Conservation (phyloP, 1,140 invertebrate genomes). For the Cyrtorhinus lividipennis region DNA sequence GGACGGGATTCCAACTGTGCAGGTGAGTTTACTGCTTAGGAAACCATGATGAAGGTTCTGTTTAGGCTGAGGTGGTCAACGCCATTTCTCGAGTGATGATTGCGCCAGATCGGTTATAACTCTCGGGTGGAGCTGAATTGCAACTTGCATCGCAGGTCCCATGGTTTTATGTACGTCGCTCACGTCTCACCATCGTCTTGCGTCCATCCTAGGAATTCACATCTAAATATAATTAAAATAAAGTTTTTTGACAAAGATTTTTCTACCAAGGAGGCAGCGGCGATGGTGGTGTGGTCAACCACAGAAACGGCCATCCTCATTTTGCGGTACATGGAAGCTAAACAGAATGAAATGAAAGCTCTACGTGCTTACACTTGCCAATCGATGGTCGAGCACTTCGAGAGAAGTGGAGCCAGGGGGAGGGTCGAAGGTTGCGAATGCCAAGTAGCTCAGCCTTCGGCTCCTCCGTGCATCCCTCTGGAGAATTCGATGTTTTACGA, state of each 20-base stretch:
- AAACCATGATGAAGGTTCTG: too few relatives aligned
- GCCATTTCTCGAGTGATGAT: too few relatives aligned
- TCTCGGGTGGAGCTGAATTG: too few relatives aligned
- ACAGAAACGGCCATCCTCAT: not conserved
- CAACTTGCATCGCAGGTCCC: too few relatives aligned
- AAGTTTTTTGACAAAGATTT: too few relatives aligned
- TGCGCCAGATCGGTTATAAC: too few relatives aligned
- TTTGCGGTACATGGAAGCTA: not conserved
- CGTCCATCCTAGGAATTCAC: too few relatives aligned
- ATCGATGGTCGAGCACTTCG: not conserved
- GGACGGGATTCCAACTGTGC: not conserved
- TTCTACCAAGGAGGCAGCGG: not conserved
- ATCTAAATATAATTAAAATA: too few relatives aligned
- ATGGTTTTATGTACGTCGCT: too few relatives aligned
- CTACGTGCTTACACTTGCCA: not conserved
- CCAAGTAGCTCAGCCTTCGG: not conserved
- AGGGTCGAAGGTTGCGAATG: not conserved
- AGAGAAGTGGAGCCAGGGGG: not conserved
- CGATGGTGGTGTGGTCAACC: not conserved
- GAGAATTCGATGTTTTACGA: conserved; percentile 1
- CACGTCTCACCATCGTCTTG: too few relatives aligned
- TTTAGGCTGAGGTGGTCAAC: too few relatives aligned
- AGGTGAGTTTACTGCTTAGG: too few relatives aligned
- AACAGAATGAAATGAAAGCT: not conserved
- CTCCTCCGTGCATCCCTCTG: not conserved